A percentile compares a stretch with the other conserved stretches of the same genome.
Evolutionary conservation across 2,888 invertebrate genomes (phyloP).

Genomic region (Sclerodermus sp.): DNA sequence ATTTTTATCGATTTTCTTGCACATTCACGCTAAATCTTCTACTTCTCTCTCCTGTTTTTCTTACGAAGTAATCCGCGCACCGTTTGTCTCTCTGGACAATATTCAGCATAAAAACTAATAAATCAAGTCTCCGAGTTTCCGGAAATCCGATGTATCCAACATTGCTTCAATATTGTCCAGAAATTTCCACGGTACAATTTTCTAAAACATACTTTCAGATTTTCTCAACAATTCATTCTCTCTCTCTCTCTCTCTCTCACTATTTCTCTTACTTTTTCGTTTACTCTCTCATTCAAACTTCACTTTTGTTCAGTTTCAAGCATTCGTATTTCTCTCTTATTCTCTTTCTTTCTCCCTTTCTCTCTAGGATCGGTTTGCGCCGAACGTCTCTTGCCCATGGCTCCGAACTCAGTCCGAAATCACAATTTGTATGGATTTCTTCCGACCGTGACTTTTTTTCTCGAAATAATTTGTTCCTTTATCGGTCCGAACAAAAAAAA

Average conservation of each 20-base stretch:
- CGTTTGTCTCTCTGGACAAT: too few relatives aligned
- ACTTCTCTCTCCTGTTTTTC: too few relatives aligned
- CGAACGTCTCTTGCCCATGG: slow-evolving; percentile 57
- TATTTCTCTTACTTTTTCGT: slow-evolving; percentile 23
- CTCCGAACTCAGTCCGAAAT: slow-evolving; percentile 43
- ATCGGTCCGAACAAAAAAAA: slow-evolving; percentile 24
- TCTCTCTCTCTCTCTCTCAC: slow-evolving; percentile 25
- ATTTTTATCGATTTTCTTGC: slow-evolving; percentile 29
- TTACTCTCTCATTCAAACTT: background rate
- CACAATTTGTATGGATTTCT: slow-evolving; percentile 33
- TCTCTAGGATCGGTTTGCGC: slow-evolving; percentile 56
- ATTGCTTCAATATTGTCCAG: too few relatives aligned
- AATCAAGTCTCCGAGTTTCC: too few relatives aligned
- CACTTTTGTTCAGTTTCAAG: too few relatives aligned
- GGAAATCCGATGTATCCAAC: too few relatives aligned
- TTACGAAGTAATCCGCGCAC: too few relatives aligned
- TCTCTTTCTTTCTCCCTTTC: slow-evolving; percentile 15
- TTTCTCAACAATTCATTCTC: slow-evolving; percentile 28
- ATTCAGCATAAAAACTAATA: too few relatives aligned
- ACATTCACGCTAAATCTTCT: slow-evolving; percentile 27
- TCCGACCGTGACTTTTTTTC: slow-evolving; percentile 31
- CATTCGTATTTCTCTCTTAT: slow-evolving; percentile 2
- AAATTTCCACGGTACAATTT: too few relatives aligned
- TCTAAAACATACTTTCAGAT: slow-evolving; percentile 22
- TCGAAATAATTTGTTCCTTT: background rate